Evolutionary conservation across 2,797 vertebrate genomes (phyloP), one percentile per base, ranked within the genome.

Genomic region (Poeciliopsis presidionis): DNA sequence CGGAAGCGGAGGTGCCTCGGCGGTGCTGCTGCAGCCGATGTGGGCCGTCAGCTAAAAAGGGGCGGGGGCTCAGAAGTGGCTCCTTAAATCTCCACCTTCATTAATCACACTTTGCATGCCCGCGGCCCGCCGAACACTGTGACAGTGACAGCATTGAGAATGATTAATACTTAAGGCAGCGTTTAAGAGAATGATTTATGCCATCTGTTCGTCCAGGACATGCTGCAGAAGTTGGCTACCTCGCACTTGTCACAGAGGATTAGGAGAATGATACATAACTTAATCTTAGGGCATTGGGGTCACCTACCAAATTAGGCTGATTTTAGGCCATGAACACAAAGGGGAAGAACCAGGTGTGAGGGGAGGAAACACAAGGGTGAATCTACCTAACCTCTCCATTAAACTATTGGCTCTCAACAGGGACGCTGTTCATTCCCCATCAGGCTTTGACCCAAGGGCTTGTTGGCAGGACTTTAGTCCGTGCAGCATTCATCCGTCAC

Each of bases 151-250:
- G 87, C 91, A 82, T 87, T 87, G 91, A 94, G 93, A 95, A 96
- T 95, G 95, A 96, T 96, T 96, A 95, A 96, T 96, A 95, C 94
- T 96, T 96, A 96, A 95, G 94, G 93, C 91, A 86, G 93, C 89
- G 84, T 95, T 96, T 96, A 96, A 95, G 94, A 95, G 94, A 95
- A 95, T 95, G 95, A 96, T 96, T 96, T 95, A 96, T 96, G 94
- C 94, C 94, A 94, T 96, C 94, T 96, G 95, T 95, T 96, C 94
- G 92, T 82, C 88, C 89, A 90, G 88, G 94, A 95, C 93, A 91
- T 80, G 87, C 81, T 80, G 87, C 92, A 91, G 91, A 93, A 92
- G 92, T 94, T 93, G 90, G 92, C 88, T 94, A 91, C 87, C 91
- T 91, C 91, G 90, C 89, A 93, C 92, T 93, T 94, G 94, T 96